These are phyloP conservation scores for Nasonia vitripennis DNA, from an alignment of 1,140 invertebrate species.

Conservation along the genomic window DNA sequence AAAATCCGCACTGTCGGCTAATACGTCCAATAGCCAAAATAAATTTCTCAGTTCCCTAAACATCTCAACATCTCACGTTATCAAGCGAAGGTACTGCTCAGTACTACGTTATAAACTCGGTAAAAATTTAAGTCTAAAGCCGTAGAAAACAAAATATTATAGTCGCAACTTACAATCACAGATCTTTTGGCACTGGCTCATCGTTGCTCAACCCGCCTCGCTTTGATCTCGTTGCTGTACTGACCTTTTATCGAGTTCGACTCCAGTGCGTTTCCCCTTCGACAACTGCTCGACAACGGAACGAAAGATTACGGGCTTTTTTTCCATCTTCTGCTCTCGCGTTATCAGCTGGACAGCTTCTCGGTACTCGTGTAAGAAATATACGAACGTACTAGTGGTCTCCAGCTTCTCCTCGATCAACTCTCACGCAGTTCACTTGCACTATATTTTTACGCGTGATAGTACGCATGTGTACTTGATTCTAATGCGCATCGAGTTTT, in stretches of 20 bases:
- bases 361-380: neutral
- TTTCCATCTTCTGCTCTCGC: neutral
- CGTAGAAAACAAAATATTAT: neutral
- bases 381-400: too few relatives aligned
- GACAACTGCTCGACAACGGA: neutral
- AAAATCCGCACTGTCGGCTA: too few relatives aligned
- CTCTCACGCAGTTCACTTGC: neutral
- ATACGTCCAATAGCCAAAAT: too few relatives aligned
- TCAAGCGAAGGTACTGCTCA: too few relatives aligned
- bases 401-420: neutral
- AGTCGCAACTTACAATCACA: constrained; percentile 39
- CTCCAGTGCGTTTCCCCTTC: neutral
- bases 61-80: too few relatives aligned
- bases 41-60: too few relatives aligned
- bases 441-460: neutral
- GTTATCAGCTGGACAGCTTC: constrained; percentile 5
- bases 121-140: too few relatives aligned
- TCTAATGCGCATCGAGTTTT: too few relatives aligned
- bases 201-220: constrained; percentile 34
- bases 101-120: too few relatives aligned
- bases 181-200: constrained; percentile 41
- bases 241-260: constrained; percentile 48
- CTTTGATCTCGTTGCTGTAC: constrained; percentile 32
- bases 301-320: constrained; percentile 17
- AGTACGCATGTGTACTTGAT: too few relatives aligned